Evolutionary conservation across 2,113 vertebrate genomes (phyloP).

Genomic region (Hippocampus comes): DNA sequence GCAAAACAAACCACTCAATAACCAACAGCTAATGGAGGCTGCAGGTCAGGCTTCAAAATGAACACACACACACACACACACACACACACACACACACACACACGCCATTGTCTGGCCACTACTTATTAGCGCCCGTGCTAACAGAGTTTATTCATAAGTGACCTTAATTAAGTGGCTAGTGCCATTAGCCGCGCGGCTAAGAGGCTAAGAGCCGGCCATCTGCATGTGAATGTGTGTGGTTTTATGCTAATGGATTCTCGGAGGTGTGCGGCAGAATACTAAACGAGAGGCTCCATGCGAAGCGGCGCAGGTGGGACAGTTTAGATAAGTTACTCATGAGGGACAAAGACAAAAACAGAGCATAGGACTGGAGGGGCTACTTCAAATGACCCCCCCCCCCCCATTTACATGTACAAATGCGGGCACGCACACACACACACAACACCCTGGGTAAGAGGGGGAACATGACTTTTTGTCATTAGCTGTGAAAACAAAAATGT

Average conservation of each 20-base stretch:
- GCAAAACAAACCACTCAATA: constrained; percentile 75
- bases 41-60: constrained; percentile 63
- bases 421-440: constrained; percentile 19
- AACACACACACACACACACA: constrained; percentile 38
- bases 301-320: constrained; percentile 54
- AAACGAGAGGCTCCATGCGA: constrained; percentile 46
- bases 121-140: constrained; percentile 65
- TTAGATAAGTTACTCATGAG: constrained; percentile 72
- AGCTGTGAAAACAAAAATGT: constrained; percentile 48
- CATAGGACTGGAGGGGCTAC: constrained; percentile 49
- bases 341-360: constrained; percentile 63
- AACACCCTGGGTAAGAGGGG: background rate
- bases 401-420: constrained; percentile 44
- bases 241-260: constrained; percentile 67
- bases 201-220: constrained; percentile 66
- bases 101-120: constrained; percentile 58
- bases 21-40: constrained; percentile 67
- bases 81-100: constrained; percentile 17
- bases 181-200: constrained; percentile 65
- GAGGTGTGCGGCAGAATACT: constrained; percentile 67
- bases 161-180: constrained; percentile 73
- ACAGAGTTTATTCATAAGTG: constrained; percentile 73
- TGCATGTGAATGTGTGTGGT: constrained; percentile 71
- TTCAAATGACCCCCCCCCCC: constrained; percentile 60
- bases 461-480: constrained; percentile 22